Percentiles rank a stretch among this genome's conserved stretches.
Evolutionary conservation across 92 coral and sea anemone genomes (phyloP).

Genomic region (Blastomussa wellsi): DNA sequence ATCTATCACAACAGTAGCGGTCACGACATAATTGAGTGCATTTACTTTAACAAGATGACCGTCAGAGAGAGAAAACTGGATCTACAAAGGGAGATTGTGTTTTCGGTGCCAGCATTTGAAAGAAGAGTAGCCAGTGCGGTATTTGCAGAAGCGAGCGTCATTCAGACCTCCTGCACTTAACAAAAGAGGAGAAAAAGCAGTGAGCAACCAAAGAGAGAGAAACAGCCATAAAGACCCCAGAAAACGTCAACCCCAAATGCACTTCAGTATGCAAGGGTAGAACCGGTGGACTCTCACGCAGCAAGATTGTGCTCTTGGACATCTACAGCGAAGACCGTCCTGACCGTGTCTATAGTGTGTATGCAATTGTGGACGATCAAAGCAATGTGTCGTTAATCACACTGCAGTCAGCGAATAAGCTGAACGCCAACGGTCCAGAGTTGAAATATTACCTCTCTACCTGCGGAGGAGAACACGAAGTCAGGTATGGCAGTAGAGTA

Average conservation of each 20-base stretch:
- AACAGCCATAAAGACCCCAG: not conserved
- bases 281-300: too few relatives aligned
- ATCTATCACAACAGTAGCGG: slow-evolving; percentile 57
- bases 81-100: slow-evolving; percentile 58
- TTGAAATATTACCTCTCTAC: slow-evolving; percentile 32
- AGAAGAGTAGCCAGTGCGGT: slow-evolving; percentile 22
- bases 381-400: slow-evolving; percentile 39
- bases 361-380: slow-evolving; percentile 44
- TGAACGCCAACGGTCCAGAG: slow-evolving; percentile 7
- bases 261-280: too few relatives aligned
- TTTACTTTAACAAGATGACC: slow-evolving; percentile 42
- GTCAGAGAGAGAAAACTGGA: slow-evolving; percentile 58
- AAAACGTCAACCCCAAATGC: not conserved
- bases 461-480: slow-evolving; percentile 21
- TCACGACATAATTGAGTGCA: slow-evolving; percentile 53
- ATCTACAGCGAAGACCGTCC: too few relatives aligned
- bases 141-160: slow-evolving; percentile 44
- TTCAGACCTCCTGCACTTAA: slow-evolving; percentile 35
- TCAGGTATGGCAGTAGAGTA: slow-evolving; percentile 43
- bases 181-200: slow-evolving; percentile 11
- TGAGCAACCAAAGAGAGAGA: not conserved
- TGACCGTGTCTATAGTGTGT: slow-evolving; percentile 12
- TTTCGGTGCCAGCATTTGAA: slow-evolving; percentile 54
- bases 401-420: slow-evolving; percentile 1
- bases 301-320: too few relatives aligned